A percentile compares a stretch with the other conserved stretches of the same genome.
phyloP scores from a whole-genome alignment of 2,888 invertebrate genomes.

The Tetragonisca angustula region DNA sequence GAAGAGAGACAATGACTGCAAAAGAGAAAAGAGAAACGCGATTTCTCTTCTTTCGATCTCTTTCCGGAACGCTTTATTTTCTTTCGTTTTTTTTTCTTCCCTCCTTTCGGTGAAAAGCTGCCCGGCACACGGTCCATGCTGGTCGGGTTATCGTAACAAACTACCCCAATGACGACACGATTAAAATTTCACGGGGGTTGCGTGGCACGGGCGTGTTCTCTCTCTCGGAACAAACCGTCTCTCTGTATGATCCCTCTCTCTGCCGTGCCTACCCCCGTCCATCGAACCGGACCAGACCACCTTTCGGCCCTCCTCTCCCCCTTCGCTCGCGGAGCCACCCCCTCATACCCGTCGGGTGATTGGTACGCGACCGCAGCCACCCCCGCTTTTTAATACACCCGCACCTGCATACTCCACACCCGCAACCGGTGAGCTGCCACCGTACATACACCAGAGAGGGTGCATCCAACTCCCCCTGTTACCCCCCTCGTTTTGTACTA shows the following conservation, averaged over 20 bases:
- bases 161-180: slow-evolving; percentile 83
- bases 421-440: slow-evolving; percentile 70
- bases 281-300: slow-evolving; percentile 60
- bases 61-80: slow-evolving; percentile 21
- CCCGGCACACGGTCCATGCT: slow-evolving; percentile 66
- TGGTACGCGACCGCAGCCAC: slow-evolving; percentile 82
- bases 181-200: slow-evolving; percentile 83
- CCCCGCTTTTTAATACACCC: slow-evolving; percentile 83
- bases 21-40: not conserved
- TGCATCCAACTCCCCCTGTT: slow-evolving; percentile 53
- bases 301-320: slow-evolving; percentile 56
- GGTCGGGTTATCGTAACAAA: slow-evolving; percentile 83
- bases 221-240: slow-evolving; percentile 71
- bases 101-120: slow-evolving; percentile 34
- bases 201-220: slow-evolving; percentile 65
- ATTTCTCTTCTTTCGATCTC: slow-evolving; percentile 21
- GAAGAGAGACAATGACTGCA: not conserved
- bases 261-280: slow-evolving; percentile 69
- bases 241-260: slow-evolving; percentile 75
- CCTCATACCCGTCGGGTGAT: slow-evolving; percentile 78
- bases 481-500: slow-evolving; percentile 20
- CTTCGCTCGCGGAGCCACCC: slow-evolving; percentile 56
- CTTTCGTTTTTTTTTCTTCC: slow-evolving; percentile 47
- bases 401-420: slow-evolving; percentile 78
- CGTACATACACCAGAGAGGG: slow-evolving; percentile 62